Percentiles rank a stretch among this genome's conserved stretches.
Conservation (phyloP, 2,113 vertebrate species). For the Neopipo cinnamomea region DNA sequence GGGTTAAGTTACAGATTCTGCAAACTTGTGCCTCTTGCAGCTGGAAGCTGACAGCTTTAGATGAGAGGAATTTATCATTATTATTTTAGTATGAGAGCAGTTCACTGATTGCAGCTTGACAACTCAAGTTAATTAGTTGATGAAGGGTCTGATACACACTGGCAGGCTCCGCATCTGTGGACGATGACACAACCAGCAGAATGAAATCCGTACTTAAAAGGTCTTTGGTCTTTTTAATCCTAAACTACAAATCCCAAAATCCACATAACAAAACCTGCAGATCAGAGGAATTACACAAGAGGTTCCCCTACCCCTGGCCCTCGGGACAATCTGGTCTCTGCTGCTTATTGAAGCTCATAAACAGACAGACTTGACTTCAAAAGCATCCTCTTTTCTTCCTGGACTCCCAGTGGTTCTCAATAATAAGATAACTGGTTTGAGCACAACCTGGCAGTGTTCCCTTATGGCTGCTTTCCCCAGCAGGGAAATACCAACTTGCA, state of each 20-base stretch:
- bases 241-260: slow-evolving; percentile 29
- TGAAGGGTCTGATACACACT: slow-evolving; percentile 37
- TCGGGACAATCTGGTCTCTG: neutral
- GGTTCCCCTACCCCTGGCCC: neutral
- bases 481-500: neutral
- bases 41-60: slow-evolving; percentile 30
- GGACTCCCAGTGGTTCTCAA: neutral
- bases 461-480: neutral
- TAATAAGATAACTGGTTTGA: slow-evolving; percentile 12
- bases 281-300: slow-evolving; percentile 29
- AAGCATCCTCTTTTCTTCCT: neutral
- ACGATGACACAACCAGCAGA: neutral
- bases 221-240: slow-evolving; percentile 35
- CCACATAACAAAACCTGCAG: slow-evolving; percentile 11
- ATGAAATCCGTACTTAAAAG: slow-evolving; percentile 22
- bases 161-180: slow-evolving; percentile 18
- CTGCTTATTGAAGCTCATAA: neutral
- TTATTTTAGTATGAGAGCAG: slow-evolving; percentile 31
- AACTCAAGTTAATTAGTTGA: slow-evolving; percentile 52
- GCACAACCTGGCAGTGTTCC: neutral
- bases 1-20: neutral
- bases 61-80: slow-evolving; percentile 42
- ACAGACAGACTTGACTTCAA: slow-evolving; percentile 11
- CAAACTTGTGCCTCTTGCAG: neutral
- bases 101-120: slow-evolving; percentile 50